Evolutionary conservation across 2,797 vertebrate genomes (phyloP), one percentile per base, ranked within the genome.

Genomic region (Champsocephalus esox): DNA sequence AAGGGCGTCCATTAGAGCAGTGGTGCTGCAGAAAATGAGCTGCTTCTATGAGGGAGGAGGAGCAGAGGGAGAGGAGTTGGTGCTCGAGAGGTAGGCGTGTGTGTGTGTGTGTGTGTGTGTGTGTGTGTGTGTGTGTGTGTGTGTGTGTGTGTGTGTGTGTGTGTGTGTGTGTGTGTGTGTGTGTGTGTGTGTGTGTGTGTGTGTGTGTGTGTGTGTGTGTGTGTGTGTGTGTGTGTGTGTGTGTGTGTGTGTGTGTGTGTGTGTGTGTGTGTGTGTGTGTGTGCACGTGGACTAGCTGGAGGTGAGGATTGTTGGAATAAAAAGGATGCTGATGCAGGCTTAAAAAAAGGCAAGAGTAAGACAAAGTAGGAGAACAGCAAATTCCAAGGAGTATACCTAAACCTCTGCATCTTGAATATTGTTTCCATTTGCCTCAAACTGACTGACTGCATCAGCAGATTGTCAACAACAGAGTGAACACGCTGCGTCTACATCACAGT

Each of bases 1-100:
- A 77, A 93, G 96, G 97, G 97, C 96, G 96, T 96, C 97, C 97
- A 98, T 99, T 98, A 99, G 96, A 97, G 96, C 95, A 91, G 92
- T 90, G 94, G 88, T 93, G 95, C 95, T 94, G 95, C 96, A 93
- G 96, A 95, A 95, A 96, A 94, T 92, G 94, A 95, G 94, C 92
- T 95, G 95, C 95, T 94, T 93, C 94, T 91, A 92, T 79, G 85
- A 92, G 86, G 82, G 79, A 88, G 85, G 88, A 84, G 91, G 84
- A 89, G 80, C 81, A 73, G 75, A 75, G 73, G 77, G 80, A 76
- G 80, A 75, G 73, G 77, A 84, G 82, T 24, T 9, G 19, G 52
- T 59, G 85, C 68, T 50, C 2, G 24, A 80, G 77, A 80, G 77
- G 81, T 78, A n/a, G n/a, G 43, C 19, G 43, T 68, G 61, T 68